phyloP scores from a whole-genome alignment of 2,797 vertebrate genomes.

The Enteromius trimaculatus region DNA sequence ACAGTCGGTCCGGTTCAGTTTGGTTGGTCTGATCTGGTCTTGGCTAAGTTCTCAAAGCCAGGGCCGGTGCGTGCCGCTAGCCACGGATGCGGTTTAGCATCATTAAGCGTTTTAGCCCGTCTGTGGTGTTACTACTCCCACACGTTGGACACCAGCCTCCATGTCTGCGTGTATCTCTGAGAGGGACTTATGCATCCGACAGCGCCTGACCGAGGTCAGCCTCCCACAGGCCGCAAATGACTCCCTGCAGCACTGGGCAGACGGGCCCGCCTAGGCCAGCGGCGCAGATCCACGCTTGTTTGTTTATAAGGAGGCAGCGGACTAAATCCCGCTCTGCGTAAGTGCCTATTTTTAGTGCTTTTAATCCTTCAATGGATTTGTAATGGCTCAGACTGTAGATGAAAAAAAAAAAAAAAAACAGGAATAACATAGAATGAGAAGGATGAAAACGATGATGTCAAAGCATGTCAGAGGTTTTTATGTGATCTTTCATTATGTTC shows the following conservation, averaged over 20 bases:
- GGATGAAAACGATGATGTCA: conserved; percentile 43
- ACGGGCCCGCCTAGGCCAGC: conserved; percentile 51
- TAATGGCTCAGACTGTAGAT: conserved; percentile 70
- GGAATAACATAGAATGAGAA: conserved; percentile 42
- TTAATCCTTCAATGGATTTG: conserved; percentile 79
- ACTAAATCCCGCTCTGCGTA: conserved; percentile 64
- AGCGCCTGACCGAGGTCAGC: conserved; percentile 70
- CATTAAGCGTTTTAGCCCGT: conserved; percentile 72
- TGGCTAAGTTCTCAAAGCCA: conserved; percentile 74
- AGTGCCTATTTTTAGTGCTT: conserved; percentile 71
- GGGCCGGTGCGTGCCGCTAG: conserved; percentile 75
- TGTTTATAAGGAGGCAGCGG: conserved; percentile 71
- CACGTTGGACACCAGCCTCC: conserved; percentile 65
- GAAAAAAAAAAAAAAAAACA: conserved; percentile 64
- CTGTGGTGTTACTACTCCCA: conserved; percentile 71
- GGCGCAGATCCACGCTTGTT: conserved; percentile 67
- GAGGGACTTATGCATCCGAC: conserved; percentile 57
- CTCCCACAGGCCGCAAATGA: conserved; percentile 70
- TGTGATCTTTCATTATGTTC: conserved; percentile 70
- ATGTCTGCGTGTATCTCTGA: conserved; percentile 30
- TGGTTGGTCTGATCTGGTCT: conserved; percentile 33
- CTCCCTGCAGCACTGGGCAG: conserved; percentile 67
- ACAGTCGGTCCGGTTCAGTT: conserved; percentile 34
- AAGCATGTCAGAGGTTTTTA: conserved; percentile 65
- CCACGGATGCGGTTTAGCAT: conserved; percentile 62